Evolutionary conservation across 1,140 invertebrate genomes (phyloP), one percentile per base, ranked within the genome.

Genomic region (Lerema accius): DNA sequence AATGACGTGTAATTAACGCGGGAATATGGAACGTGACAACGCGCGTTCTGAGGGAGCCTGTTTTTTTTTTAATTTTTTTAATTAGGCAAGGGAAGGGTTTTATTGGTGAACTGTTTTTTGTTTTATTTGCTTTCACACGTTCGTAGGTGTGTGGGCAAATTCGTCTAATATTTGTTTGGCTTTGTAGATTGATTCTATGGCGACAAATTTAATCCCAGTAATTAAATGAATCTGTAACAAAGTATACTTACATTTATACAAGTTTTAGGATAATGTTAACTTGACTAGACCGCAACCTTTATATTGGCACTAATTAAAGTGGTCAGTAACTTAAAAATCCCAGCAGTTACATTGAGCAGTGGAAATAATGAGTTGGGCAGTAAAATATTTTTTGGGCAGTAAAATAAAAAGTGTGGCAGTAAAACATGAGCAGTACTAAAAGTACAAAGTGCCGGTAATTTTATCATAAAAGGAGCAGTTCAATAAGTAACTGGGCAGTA

Each of bases 1-100:
- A 90, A 90, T 90, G 87, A 90, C 87, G 83, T 87, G 87, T 90
- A 90, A 90, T 90, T 89, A 90, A 87, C 85, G 84, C 86, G 85
- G 83, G 84, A 88, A 87, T 90, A 89, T 90, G 86, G 85, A 88
- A 89, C 87, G 86, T 90, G 87, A 90, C 87, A 85, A 83, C 79
- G 87, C 86, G 83, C 71, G 80, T 84, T 87, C 78, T 84, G 85
- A 82, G 85, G 85, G 85, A 82, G 82, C 53, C 68, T 72, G 63
- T 69, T 74, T 83, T 82, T 32, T 84, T 89, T 86, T 86, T 80
- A 75, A 80, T 76, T 86, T 87, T 89, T 90, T 87, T 87, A 90
- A 90, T 90, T 88, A 90, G 87, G 85, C 85, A 78, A 74, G 65
- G 76, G 78, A 78, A 84, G 78, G 82, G 80, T 80, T 84, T 80